phyloP scores from a whole-genome alignment of 53 echinoderm and acorn worm genomes.

The Holothuria scabra region DNA sequence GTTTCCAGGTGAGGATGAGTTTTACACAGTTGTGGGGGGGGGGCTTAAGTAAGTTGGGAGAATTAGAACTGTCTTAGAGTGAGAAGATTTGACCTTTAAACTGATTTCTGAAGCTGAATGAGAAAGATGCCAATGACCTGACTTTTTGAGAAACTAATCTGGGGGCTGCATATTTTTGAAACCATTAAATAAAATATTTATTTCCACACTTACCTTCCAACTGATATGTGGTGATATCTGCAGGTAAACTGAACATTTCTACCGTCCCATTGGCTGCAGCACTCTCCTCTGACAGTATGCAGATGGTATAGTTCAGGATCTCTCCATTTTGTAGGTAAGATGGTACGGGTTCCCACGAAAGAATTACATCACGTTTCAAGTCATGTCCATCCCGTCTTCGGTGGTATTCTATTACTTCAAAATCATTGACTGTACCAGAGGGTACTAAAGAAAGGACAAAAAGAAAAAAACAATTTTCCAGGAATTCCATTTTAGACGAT shows the following conservation, averaged over 20 bases:
- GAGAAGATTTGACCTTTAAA: too few relatives aligned
- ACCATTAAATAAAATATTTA: too few relatives aligned
- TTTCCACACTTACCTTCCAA: not conserved
- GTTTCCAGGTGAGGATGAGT: too few relatives aligned
- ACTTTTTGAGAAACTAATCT: too few relatives aligned
- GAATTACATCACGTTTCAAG: slow-evolving; percentile 6
- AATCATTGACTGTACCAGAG: slow-evolving; percentile 38
- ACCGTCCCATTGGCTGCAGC: not conserved
- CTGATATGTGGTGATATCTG: slow-evolving; percentile 2
- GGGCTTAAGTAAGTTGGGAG: too few relatives aligned
- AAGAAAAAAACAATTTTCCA: too few relatives aligned
- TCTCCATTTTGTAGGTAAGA: slow-evolving; percentile 16
- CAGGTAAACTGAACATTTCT: slow-evolving; percentile 12
- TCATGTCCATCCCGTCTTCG: not conserved
- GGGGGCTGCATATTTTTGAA: too few relatives aligned
- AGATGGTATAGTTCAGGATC: slow-evolving; percentile 38
- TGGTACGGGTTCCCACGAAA: slow-evolving; percentile 38
- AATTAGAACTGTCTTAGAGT: too few relatives aligned
- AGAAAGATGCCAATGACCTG: too few relatives aligned
- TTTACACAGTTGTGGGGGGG: too few relatives aligned
- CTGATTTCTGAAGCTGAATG: too few relatives aligned
- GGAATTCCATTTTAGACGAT: too few relatives aligned
- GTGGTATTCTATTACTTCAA: slow-evolving; percentile 21
- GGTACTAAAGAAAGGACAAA: not conserved
- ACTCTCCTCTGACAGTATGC: not conserved